phyloP scores from a whole-genome alignment of 2,888 invertebrate species.

The Rotaria magnacalcarata region DNA sequence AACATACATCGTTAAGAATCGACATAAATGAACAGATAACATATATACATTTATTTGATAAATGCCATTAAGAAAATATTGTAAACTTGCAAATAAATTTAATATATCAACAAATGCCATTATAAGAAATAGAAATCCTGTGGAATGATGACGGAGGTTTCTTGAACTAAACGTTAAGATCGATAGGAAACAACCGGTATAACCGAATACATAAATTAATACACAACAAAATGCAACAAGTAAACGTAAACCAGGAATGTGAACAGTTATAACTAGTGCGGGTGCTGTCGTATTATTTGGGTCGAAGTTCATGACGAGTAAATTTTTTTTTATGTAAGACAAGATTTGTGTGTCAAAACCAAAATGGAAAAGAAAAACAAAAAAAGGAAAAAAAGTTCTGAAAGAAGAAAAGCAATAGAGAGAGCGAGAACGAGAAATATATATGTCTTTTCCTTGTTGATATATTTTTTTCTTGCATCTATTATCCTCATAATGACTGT shows the following conservation, averaged over 20 bases:
- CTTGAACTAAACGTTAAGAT: conserved; percentile 22
- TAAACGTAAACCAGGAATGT: conserved; percentile 10
- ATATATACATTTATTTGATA: conserved; percentile 22
- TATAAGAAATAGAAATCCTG: conserved; percentile 30
- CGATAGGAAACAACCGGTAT: conserved; percentile 5
- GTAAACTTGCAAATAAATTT: conserved; percentile 34
- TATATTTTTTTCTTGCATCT: background rate
- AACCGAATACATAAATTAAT: conserved; percentile 3
- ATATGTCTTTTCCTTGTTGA: background rate
- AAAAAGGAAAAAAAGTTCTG: background rate
- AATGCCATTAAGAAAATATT: conserved; percentile 26
- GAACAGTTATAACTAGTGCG: background rate
- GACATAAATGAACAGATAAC: background rate
- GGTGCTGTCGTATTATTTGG: background rate
- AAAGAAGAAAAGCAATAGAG: background rate
- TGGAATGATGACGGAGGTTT: conserved; percentile 28
- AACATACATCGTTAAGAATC: conserved; percentile 12
- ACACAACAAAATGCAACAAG: background rate
- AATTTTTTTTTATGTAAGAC: background rate
- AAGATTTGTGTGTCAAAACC: background rate
- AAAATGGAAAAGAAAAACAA: background rate
- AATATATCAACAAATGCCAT: conserved; percentile 32
- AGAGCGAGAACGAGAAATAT: background rate
- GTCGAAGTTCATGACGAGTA: background rate
- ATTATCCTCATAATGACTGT: background rate